Conservation (phyloP, 2,888 invertebrate species). For the Oxyteleia sp. region DNA sequence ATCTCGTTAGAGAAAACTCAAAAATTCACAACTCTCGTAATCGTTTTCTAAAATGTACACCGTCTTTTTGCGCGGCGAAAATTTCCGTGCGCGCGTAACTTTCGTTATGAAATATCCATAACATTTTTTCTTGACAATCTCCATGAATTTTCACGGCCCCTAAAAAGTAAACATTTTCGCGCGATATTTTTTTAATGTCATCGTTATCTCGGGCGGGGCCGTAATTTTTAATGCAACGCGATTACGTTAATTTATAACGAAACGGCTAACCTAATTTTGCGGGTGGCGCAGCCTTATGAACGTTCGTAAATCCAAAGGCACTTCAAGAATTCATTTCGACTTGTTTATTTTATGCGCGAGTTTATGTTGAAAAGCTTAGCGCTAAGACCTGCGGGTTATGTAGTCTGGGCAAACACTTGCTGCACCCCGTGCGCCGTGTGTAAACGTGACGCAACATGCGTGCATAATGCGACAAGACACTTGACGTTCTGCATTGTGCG, state of each 20-base stretch:
- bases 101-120: conserved; percentile 35
- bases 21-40: neutral
- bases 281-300: conserved; percentile 18
- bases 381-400: conserved; percentile 70
- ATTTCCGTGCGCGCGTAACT: conserved; percentile 43
- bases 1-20: neutral
- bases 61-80: conserved; percentile 14
- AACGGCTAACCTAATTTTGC: conserved; percentile 57
- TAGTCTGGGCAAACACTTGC: conserved; percentile 76
- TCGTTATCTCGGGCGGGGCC: conserved; percentile 37
- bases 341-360: conserved; percentile 70
- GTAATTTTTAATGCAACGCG: conserved; percentile 54
- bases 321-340: conserved; percentile 68
- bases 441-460: conserved; percentile 69
- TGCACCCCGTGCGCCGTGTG: conserved; percentile 58
- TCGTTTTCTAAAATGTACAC: conserved; percentile 11
- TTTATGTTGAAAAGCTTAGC: conserved; percentile 71
- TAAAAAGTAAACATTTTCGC: conserved; percentile 51
- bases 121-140: conserved; percentile 38
- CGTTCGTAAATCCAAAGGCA: conserved; percentile 51
- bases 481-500: conserved; percentile 63
- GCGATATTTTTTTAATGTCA: conserved; percentile 41
- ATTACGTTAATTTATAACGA: conserved; percentile 56
- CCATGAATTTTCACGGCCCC: conserved; percentile 38
- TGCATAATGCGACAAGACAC: conserved; percentile 75